Evolutionary conservation across 1,140 invertebrate species (phyloP).

Genomic region (Caenorhabditis inopinata): DNA sequence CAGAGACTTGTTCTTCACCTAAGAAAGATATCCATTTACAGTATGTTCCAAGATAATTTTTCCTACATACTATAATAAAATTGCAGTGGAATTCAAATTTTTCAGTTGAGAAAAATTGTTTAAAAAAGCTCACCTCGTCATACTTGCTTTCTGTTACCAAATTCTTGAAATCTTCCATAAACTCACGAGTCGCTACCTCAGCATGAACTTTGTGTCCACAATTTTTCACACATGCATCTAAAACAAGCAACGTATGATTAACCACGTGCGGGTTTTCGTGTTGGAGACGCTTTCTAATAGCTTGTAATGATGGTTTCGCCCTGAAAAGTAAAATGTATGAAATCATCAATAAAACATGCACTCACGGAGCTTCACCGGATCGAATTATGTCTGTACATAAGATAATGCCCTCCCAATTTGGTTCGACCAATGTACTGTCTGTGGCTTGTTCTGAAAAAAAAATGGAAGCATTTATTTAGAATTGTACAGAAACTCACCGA

Average conservation of each 20-base stretch:
- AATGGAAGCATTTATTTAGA: neutral
- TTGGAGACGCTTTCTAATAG: conserved; percentile 60
- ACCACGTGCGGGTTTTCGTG: conserved; percentile 61
- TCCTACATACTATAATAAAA: too few relatives aligned
- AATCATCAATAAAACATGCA: conserved; percentile 25
- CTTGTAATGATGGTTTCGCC: conserved; percentile 56
- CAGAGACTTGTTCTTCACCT: conserved; percentile 82
- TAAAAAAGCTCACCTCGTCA: conserved; percentile 20
- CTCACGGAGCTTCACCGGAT: conserved; percentile 61
- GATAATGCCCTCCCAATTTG: conserved; percentile 64
- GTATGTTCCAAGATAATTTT: too few relatives aligned
- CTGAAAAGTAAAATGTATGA: conserved; percentile 46
- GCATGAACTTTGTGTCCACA: conserved; percentile 81
- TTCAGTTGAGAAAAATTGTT: neutral
- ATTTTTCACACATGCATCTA: conserved; percentile 97
- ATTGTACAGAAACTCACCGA: conserved; percentile 40
- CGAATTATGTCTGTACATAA: conserved; percentile 63
- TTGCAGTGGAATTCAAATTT: too few relatives aligned
- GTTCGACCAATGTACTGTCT: conserved; percentile 61
- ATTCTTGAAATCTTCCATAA: conserved; percentile 88
- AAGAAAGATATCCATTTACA: conserved; percentile 52
- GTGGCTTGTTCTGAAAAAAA: conserved; percentile 60
- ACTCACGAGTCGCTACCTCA: conserved; percentile 86
- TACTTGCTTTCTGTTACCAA: conserved; percentile 52
- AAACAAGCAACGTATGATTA: conserved; percentile 70